Evolutionary conservation across 2,113 vertebrate genomes (phyloP), one percentile per base, ranked within the genome.

Genomic region (Picathartes gymnocephalus): DNA sequence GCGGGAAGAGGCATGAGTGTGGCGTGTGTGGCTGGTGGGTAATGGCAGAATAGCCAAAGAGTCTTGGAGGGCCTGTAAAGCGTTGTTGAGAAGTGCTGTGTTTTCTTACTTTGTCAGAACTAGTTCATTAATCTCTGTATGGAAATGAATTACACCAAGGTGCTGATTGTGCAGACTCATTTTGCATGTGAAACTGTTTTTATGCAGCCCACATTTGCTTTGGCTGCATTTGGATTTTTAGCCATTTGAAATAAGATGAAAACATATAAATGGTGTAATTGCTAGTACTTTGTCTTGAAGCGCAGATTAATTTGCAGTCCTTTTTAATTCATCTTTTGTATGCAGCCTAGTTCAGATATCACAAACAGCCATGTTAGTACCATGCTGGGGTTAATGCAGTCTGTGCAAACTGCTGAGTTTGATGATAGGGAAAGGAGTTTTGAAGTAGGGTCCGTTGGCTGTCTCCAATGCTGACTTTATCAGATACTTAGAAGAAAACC

Each of bases 211-310:
- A 0, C 61, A 47, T 61, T 85, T 89, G 70, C 61, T 87, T 64
- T 74, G 62, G 61, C 70, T 93, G n/a, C 40, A 56, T 70, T 47
- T 91, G 56, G 33, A 33, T 85, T 86, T 94, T 47, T 48, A 85
- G 48, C 44, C 37, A 18, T 84, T 71, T 76, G 57, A 85, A 89
- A 89, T 81, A 8, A 81, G n/a, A 51, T 40, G 33, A 74, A 74
- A 84, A 79, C 50, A 17, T 86, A 56, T 39, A 80, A 93, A 39
- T 70, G 54, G 50, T 7, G 2, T 72, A 69, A 73, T 95, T 80
- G 24, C 45, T 56, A 30, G 12, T 70, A 45, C 35, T 69, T 90
- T 70, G 60, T 93, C n/a, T 77, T 72, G 72, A 83, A 88, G 35
- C 0, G 0, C 65, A 30, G n/a, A 42, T 88, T 94, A 58, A 81